Evolutionary conservation across 2,113 vertebrate genomes (phyloP), one percentile per base, ranked within the genome.

Genomic region (Connochaetes taurinus): DNA sequence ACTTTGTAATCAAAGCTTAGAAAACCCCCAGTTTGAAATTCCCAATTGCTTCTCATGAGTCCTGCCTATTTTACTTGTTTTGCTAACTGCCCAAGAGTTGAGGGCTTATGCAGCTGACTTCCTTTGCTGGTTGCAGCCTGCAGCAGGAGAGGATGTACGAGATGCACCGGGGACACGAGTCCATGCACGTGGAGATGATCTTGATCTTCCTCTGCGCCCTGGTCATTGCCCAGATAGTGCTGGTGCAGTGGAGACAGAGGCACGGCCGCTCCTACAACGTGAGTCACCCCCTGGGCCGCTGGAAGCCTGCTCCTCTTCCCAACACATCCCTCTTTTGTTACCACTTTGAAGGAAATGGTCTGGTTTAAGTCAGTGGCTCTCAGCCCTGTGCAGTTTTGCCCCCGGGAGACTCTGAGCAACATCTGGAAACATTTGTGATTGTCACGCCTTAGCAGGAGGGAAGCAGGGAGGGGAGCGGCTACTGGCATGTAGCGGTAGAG

Each of bases 241-340:
- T 99, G 98, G 98, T 99, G 80, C 98, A 98, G 98, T 99, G 98
- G 99, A 99, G 99, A 94, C 98, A 99, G 98, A 98, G 98, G 25
- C 99, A 98, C n/a, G 92, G 98, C n/a, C 90, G 91, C n/a, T 99
- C 98, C 1, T 98, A 99, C 97, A 98, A 95, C 0, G 98, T 98
- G 94, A 99, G 98, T 91, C 16, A 0, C 40, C 97, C 23, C 7
- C 31, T 74, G 83, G 97, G 57, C 33, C 67, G 1, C 36, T 0
- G 0, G 36, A 27, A 58, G 62, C 85, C n/a, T 15, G 47, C 19
- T 14, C 13, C 58, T 52, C 31, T 57, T 27, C 8, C 36, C 21
- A 33, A 2, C 85, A 62, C 89, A n/a, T 19, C 96, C 9, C 40
- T 91, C 74, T 93, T 90, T 87, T 74, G 97, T 96, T 90, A 67